These are phyloP conservation scores for Ctenomys sociabilis DNA, from an alignment of 2,113 vertebrate species.

Conservation along the genomic window DNA sequence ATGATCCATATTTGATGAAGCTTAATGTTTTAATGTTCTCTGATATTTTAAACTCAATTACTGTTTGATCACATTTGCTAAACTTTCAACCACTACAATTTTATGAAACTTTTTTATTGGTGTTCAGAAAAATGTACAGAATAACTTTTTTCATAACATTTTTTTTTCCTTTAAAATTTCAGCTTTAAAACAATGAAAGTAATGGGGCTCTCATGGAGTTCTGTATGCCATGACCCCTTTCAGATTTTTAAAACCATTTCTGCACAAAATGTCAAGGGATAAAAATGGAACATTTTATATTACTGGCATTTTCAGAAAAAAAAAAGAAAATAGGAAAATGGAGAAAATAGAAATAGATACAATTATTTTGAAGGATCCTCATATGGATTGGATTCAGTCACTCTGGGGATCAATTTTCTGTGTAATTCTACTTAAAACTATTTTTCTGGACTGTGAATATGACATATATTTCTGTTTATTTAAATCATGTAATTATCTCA, in stretches of 20 bases:
- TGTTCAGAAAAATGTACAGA: not conserved
- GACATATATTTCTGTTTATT: not conserved
- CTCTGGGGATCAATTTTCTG: not conserved
- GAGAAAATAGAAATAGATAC: not conserved
- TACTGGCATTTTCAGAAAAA: not conserved
- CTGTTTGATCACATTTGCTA: not conserved
- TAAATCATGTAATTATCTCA: not conserved
- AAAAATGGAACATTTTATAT: not conserved
- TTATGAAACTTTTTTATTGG: not conserved
- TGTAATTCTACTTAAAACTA: not conserved
- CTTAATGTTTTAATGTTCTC: not conserved
- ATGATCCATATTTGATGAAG: not conserved
- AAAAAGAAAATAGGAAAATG: not conserved
- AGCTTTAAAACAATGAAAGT: not conserved
- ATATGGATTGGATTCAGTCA: not conserved
- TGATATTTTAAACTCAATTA: slow-evolving; percentile 18
- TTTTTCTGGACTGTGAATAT: not conserved
- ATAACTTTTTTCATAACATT: slow-evolving; percentile 28
- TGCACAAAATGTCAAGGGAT: not conserved
- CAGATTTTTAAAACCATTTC: not conserved
- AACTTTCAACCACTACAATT: not conserved
- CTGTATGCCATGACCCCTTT: not conserved
- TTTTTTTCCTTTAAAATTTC: slow-evolving; percentile 48
- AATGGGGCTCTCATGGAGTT: slow-evolving; percentile 9
- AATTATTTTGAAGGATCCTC: not conserved